These are phyloP conservation scores for cattle (Bos taurus) DNA, from an alignment of 2,113 vertebrate genomes.

Conservation along the genomic window ARS-UCD2.0 NC_037333.1:101703001-101703500, in stretches of 20 bases:
- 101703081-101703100: neutral
- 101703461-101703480: neutral
- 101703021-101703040: neutral
- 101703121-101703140: neutral
- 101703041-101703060: neutral
- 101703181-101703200: neutral
- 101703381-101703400: neutral
- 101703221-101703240: neutral
- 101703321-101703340: neutral
- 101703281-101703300: neutral
- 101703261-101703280: neutral
- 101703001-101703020: neutral
- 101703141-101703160: neutral
- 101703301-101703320: neutral
- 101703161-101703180: neutral
- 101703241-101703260: neutral
- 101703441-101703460: neutral
- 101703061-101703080: neutral
- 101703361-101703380: neutral
- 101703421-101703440: neutral
- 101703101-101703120: neutral
- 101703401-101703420: neutral
- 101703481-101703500: slow-evolving; percentile 36
- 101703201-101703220: neutral
- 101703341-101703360: slow-evolving; percentile 1